Evolutionary conservation across 2,797 vertebrate genomes (phyloP).

Genomic region (Hylomyscus alleni): DNA sequence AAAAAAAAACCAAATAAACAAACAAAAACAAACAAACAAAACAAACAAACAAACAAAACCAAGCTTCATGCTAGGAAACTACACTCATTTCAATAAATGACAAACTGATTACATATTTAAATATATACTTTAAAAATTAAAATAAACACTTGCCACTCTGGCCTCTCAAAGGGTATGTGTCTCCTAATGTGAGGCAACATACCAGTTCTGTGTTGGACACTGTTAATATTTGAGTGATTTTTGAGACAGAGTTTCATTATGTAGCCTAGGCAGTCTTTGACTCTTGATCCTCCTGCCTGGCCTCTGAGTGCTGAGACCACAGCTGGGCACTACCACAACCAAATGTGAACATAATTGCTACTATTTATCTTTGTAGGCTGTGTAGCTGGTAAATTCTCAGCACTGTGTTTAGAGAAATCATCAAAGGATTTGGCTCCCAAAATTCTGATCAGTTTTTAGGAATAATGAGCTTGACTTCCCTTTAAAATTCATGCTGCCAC

Average conservation of each 20-base stretch:
- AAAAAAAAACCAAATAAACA: no score
- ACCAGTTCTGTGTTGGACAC: background rate
- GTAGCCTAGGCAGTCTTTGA: background rate
- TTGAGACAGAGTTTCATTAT: background rate
- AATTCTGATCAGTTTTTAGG: conserved; percentile 44
- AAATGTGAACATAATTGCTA: background rate
- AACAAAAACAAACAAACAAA: no score
- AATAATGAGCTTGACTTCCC: conserved; percentile 57
- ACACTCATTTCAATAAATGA: background rate
- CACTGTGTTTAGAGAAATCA: conserved; percentile 33
- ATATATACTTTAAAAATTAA: background rate
- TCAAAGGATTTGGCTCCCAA: conserved; percentile 17
- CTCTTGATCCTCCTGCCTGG: background rate
- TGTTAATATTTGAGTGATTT: background rate
- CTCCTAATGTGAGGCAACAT: background rate
- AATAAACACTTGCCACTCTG: background rate
- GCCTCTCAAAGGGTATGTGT: background rate
- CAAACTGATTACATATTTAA: conserved; percentile 17
- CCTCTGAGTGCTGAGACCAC: background rate
- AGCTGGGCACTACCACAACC: background rate
- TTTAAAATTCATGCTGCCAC: conserved; percentile 68
- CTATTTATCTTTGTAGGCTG: conserved; percentile 33
- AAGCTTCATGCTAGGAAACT: conserved; percentile 20
- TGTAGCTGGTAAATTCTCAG: background rate
- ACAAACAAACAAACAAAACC: background rate